Percentiles rank a stretch among this genome's conserved stretches.
phyloP scores from a whole-genome alignment of 1,140 invertebrate species.

The Drosophila insularis region DNA sequence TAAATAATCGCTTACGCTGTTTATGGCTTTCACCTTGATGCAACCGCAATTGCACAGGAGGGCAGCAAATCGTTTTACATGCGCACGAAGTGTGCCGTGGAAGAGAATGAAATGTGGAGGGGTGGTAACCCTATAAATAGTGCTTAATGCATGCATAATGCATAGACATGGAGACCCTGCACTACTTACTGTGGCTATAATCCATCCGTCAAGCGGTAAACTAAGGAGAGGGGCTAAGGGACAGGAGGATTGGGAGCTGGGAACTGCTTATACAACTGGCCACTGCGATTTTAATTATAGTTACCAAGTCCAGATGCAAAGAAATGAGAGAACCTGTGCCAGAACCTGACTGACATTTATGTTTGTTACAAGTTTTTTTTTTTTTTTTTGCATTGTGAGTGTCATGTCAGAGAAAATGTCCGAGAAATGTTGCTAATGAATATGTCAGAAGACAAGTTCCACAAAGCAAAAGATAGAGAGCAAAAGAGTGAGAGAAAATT shows the following conservation, averaged over 20 bases:
- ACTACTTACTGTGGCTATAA: conserved; percentile 26
- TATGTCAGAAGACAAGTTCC: background rate
- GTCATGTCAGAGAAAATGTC: conserved; percentile 4
- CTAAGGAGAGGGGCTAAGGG: background rate
- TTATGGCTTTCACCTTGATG: conserved; percentile 1
- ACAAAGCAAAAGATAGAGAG: no score
- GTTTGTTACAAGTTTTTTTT: conserved; percentile 2
- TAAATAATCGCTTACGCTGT: conserved; percentile 1
- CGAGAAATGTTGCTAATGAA: conserved; percentile 9
- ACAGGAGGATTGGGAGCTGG: conserved; percentile 1
- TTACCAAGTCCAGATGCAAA: background rate
- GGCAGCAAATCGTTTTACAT: conserved; percentile 1
- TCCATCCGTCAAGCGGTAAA: conserved; percentile 17
- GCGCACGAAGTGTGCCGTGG: background rate
- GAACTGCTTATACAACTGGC: conserved; percentile 18
- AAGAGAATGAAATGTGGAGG: background rate
- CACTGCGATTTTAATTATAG: conserved; percentile 50
- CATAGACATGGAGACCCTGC: conserved; percentile 10
- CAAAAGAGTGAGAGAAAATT: background rate
- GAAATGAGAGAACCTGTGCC: background rate
- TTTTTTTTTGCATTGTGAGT: background rate
- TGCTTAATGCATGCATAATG: conserved; percentile 48
- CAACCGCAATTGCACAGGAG: conserved; percentile 3
- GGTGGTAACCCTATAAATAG: conserved; percentile 15
- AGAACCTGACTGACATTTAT: conserved; percentile 6